Evolutionary conservation across 1,140 invertebrate species (phyloP).

Genomic region (Rhopalosiphum maidis): DNA sequence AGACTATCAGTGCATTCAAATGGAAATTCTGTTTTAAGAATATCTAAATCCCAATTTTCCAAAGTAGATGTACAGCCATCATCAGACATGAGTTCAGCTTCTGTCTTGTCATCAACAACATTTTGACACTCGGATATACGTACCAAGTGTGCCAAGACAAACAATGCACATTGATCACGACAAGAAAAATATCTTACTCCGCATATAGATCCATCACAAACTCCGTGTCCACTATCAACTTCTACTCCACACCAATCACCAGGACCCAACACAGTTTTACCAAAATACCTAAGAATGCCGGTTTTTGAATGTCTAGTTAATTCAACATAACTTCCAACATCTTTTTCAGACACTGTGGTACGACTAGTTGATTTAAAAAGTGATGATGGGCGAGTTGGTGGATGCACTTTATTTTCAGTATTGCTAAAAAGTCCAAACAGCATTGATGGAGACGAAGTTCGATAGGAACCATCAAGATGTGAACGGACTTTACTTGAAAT

Average conservation of each 20-base stretch:
- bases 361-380: slow-evolving; percentile 58
- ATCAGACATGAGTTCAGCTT: slow-evolving; percentile 23
- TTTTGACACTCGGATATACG: not conserved
- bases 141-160: slow-evolving; percentile 64
- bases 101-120: not conserved
- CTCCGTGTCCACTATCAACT: slow-evolving; percentile 67
- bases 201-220: slow-evolving; percentile 70
- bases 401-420: slow-evolving; percentile 32
- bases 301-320: slow-evolving; percentile 62
- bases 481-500: slow-evolving; percentile 61
- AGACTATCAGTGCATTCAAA: slow-evolving; percentile 80
- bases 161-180: slow-evolving; percentile 64
- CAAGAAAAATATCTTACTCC: slow-evolving; percentile 68
- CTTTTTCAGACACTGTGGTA: slow-evolving; percentile 47
- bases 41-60: slow-evolving; percentile 60
- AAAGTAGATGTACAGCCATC: slow-evolving; percentile 48
- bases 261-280: slow-evolving; percentile 67
- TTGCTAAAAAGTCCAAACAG: slow-evolving; percentile 59
- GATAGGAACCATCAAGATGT: slow-evolving; percentile 59
- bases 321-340: slow-evolving; percentile 50
- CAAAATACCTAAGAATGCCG: slow-evolving; percentile 69
- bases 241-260: slow-evolving; percentile 73
- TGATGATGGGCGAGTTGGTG: slow-evolving; percentile 42
- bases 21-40: slow-evolving; percentile 74
- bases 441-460: slow-evolving; percentile 58